phyloP scores from a whole-genome alignment of 1,140 invertebrate species.

The Rhyacophila brunnea region DNA sequence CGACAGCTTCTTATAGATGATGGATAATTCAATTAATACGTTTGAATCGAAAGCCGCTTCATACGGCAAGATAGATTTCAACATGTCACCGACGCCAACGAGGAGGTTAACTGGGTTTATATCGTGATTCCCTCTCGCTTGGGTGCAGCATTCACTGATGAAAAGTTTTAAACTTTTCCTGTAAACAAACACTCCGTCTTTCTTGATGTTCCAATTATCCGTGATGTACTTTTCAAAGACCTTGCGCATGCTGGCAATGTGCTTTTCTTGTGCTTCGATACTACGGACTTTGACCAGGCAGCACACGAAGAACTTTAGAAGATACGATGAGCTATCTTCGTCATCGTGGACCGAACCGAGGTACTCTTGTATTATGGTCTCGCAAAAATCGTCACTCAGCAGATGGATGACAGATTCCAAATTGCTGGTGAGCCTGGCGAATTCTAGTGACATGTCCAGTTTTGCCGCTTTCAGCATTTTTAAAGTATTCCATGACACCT shows the following conservation, averaged over 20 bases:
- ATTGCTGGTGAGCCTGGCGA: not conserved
- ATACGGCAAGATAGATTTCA: conserved; percentile 11
- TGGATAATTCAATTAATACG: conserved; percentile 1
- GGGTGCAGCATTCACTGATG: conserved; percentile 3
- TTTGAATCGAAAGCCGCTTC: conserved; percentile 4
- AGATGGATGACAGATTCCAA: not conserved
- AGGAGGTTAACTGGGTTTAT: conserved; percentile 13
- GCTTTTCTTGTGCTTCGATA: conserved; percentile 11
- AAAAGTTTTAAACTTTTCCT: conserved; percentile 8
- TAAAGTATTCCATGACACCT: conserved; percentile 10
- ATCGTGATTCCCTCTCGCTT: not conserved
- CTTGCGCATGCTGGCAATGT: conserved; percentile 5
- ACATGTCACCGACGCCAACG: conserved; percentile 4
- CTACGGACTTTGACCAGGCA: conserved; percentile 19
- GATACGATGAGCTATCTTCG: not conserved
- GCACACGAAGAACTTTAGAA: conserved; percentile 14
- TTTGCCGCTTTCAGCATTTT: conserved; percentile 15
- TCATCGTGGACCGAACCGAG: conserved; percentile 2
- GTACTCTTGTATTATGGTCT: conserved; percentile 19
- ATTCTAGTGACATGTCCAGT: conserved; percentile 4
- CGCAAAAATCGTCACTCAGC: conserved; percentile 22
- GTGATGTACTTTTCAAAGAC: conserved; percentile 20
- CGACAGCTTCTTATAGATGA: not conserved
- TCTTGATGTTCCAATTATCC: conserved; percentile 14
- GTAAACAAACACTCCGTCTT: not conserved